phyloP scores from a whole-genome alignment of 2,888 invertebrate species.

The Lithophane socia region DNA sequence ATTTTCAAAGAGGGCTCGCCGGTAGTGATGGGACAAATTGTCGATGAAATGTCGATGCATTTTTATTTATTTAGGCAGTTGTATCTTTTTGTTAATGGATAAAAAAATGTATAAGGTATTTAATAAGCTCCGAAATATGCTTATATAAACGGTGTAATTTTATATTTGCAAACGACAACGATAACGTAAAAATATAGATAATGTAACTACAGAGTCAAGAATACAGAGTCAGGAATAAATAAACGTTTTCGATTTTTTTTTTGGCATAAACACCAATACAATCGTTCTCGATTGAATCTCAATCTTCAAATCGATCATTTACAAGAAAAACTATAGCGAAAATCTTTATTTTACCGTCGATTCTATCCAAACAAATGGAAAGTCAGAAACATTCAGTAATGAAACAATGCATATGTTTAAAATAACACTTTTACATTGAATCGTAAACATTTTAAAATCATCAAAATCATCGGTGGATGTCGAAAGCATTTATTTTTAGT shows the following conservation, averaged over 20 bases:
- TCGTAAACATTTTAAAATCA: slow-evolving; percentile 45
- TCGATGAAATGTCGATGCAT: slow-evolving; percentile 50
- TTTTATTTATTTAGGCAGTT: not conserved
- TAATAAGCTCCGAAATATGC: not conserved
- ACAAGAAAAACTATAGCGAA: not conserved
- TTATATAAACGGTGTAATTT: too few relatives aligned
- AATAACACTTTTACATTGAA: slow-evolving; percentile 44
- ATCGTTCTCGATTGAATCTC: slow-evolving; percentile 18
- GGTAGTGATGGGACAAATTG: slow-evolving; percentile 62
- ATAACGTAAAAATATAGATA: not conserved
- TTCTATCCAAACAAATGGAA: slow-evolving; percentile 45
- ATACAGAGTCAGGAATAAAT: not conserved
- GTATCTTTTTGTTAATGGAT: not conserved
- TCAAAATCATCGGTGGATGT: slow-evolving; percentile 22
- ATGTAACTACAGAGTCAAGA: not conserved
- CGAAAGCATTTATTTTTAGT: slow-evolving; percentile 48
- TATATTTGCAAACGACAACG: not conserved
- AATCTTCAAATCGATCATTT: slow-evolving; percentile 30
- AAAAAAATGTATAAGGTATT: accelerated
- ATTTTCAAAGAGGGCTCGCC: slow-evolving; percentile 85
- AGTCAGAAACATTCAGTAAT: slow-evolving; percentile 29
- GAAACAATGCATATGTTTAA: slow-evolving; percentile 34
- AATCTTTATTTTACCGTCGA: slow-evolving; percentile 35
- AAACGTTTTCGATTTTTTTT: not conserved
- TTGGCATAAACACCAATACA: not conserved